Evolutionary conservation across 2,888 invertebrate species (phyloP).

Genomic region (Strigamia crassipes): DNA sequence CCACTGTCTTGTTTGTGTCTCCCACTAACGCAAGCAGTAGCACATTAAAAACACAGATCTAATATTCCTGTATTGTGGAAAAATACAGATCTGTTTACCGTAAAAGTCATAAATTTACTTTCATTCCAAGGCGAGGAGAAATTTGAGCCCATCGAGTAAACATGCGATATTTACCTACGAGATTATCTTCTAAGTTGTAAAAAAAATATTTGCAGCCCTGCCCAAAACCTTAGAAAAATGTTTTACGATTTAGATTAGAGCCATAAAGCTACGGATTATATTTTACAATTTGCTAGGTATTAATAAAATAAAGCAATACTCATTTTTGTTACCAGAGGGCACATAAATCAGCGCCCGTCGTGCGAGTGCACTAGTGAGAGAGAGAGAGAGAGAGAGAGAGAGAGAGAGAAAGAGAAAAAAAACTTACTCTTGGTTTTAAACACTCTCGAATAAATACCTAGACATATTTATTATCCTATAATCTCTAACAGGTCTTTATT

Average conservation of each 20-base stretch:
- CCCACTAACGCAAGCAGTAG: background rate
- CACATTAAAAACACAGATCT: background rate
- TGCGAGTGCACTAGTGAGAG: background rate
- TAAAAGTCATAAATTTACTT: background rate
- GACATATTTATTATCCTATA: background rate
- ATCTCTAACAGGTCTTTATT: background rate
- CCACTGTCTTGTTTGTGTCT: background rate
- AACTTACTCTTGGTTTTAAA: background rate
- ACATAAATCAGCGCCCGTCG: conserved; percentile 8
- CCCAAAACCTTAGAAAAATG: conserved; percentile 5
- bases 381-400: no score
- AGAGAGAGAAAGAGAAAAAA: no score
- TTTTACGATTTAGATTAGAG: background rate
- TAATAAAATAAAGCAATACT: background rate
- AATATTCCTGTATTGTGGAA: no score
- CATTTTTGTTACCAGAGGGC: conserved; percentile 19
- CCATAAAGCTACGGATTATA: background rate
- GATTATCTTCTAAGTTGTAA: conserved; percentile 28
- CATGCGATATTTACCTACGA: background rate
- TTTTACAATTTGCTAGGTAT: background rate
- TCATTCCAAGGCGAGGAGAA: background rate
- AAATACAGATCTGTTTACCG: no score
- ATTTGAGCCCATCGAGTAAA: conserved; percentile 11
- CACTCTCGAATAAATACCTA: background rate
- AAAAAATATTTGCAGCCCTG: conserved; percentile 37